Evolutionary conservation across 2,888 invertebrate genomes (phyloP).

Genomic region (Nomada fabriciana): DNA sequence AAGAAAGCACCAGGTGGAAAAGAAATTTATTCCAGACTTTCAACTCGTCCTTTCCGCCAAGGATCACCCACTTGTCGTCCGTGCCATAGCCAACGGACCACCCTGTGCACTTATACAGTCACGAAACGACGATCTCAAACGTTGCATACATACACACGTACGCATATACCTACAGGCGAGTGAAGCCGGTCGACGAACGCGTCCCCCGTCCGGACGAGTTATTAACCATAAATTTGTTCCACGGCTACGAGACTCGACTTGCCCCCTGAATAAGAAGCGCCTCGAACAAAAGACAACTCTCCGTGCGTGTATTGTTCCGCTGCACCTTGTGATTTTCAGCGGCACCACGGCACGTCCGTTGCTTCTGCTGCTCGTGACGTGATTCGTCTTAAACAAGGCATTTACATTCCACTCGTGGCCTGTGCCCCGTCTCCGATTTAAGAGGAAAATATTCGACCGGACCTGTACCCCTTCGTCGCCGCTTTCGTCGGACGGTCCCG

Average conservation of each 20-base stretch:
- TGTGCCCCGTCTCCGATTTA: slow-evolving; percentile 41
- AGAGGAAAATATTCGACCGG: slow-evolving; percentile 33
- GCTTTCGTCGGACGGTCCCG: background rate
- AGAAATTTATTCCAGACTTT: too few species aligned
- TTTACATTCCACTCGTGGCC: slow-evolving; percentile 64
- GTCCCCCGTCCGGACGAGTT: slow-evolving; percentile 49
- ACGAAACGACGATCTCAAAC: too few species aligned
- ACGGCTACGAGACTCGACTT: slow-evolving; percentile 40
- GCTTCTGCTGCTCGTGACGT: slow-evolving; percentile 41
- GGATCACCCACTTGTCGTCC: too few species aligned
- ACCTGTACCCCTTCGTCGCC: background rate
- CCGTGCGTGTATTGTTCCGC: slow-evolving; percentile 37
- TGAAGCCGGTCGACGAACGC: slow-evolving; percentile 23
- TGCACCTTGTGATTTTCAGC: slow-evolving; percentile 61
- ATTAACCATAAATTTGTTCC: slow-evolving; percentile 64
- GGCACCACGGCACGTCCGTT: background rate
- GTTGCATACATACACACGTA: background rate
- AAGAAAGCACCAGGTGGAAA: too few species aligned
- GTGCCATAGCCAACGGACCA: too few species aligned
- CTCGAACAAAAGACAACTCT: slow-evolving; percentile 52
- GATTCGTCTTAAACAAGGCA: slow-evolving; percentile 66
- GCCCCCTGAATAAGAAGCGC: slow-evolving; percentile 55
- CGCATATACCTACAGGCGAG: background rate
- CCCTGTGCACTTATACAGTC: too few species aligned
- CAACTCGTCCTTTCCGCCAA: too few species aligned